These are phyloP conservation scores for Illadopsis cleaveri DNA, from an alignment of 2,113 vertebrate species.

Conservation along the genomic window DNA sequence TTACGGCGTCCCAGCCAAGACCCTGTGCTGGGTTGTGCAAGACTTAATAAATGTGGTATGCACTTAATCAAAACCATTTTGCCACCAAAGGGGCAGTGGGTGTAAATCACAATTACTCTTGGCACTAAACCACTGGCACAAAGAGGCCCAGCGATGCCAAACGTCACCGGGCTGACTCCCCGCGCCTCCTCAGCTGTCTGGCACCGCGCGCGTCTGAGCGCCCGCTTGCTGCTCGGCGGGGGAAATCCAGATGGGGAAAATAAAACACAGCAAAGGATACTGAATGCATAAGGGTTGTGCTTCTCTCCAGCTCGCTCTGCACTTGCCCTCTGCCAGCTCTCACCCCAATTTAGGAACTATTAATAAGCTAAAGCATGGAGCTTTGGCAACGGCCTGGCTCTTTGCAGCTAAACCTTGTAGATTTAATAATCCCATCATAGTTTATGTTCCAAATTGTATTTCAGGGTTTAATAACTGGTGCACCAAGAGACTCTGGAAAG, in stretches of 20 bases:
- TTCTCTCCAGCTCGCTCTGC: not conserved
- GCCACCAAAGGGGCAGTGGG: conserved; percentile 74
- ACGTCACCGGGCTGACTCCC: conserved; percentile 44
- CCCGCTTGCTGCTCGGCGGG: conserved; percentile 56
- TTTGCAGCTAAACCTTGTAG: conserved; percentile 52
- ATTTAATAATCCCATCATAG: conserved; percentile 67
- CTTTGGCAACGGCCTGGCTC: conserved; percentile 44
- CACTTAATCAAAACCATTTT: conserved; percentile 85
- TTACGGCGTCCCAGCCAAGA: conserved; percentile 63
- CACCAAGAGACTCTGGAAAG: not conserved
- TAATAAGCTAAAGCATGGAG: conserved; percentile 49
- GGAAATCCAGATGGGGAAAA: conserved; percentile 53
- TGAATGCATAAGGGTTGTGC: not conserved
- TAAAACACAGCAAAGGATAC: conserved; percentile 44
- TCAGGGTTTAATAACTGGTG: conserved; percentile 52
- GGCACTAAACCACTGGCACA: conserved; percentile 75
- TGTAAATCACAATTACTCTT: conserved; percentile 82
- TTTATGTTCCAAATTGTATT: conserved; percentile 56
- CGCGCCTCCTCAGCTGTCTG: conserved; percentile 62
- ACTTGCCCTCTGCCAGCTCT: conserved; percentile 52
- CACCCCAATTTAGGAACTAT: conserved; percentile 58
- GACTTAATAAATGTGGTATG: conserved; percentile 82
- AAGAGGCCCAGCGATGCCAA: conserved; percentile 71
- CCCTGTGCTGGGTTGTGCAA: conserved; percentile 63
- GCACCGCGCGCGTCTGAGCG: not conserved